Evolutionary conservation across 2,113 vertebrate species (phyloP), one percentile per base, ranked within the genome.

Genomic region (Microtus richardsoni): DNA sequence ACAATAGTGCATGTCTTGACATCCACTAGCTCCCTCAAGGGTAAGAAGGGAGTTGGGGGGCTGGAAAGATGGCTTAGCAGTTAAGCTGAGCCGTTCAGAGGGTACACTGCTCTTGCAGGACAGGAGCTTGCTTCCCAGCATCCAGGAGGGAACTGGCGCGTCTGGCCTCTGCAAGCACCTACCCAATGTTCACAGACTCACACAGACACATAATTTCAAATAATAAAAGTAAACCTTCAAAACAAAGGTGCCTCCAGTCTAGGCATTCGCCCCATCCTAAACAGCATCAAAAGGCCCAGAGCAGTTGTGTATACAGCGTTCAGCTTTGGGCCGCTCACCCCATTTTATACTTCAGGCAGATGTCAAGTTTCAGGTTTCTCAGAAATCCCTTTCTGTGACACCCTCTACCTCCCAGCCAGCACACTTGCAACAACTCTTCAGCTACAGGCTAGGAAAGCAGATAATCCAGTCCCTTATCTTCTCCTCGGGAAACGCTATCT

Each of bases 401-500:
- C n/a, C 58, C 19, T 64, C 58, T 16, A 49, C 8, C 16, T 30
- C n/a, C 28, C 74, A 66, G 36, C 28, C 64, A 91, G 39, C 33
- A 82, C 91, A 87, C 75, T 36, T 70, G 12, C 70, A 88, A 58
- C 79, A 90, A 79, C 91, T 95, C 66, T 89, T 86, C 68, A 39
- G 82, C 44, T 84, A 26, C 3, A 62, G 30, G 44, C n/a, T 64
- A 13, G 62, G 28, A 91, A 91, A 75, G 30, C 62, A 88, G 92
- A 95, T 73, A 84, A 90, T 24, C 79, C 74, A 95, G 36, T 17
- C 21, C 58, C 86, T 92, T 96, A 94, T 92, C 92, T 86, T 93
- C 82, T 60, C 66, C 71, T 14, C 24, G 21, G 36, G 52, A 73
- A 87, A 88, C 30, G n/a, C 36, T 62, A 73, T 79, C 88, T 90